These are phyloP conservation scores for Lasioglossum albipes DNA, from an alignment of 1,140 invertebrate genomes.

Conservation along the genomic window DNA sequence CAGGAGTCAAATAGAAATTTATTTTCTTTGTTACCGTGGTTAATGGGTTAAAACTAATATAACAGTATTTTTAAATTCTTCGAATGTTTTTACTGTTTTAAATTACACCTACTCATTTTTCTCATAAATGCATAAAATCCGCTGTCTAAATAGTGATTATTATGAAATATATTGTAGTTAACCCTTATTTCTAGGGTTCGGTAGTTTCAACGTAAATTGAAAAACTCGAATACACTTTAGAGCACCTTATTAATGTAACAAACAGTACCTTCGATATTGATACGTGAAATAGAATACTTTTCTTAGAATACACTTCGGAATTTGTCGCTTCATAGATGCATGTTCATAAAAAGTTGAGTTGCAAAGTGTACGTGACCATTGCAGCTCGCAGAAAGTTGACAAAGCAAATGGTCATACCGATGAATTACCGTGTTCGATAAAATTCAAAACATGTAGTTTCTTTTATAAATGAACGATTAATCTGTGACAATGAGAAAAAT, in stretches of 20 bases:
- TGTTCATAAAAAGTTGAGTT: background rate
- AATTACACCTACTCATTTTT: too few relatives aligned
- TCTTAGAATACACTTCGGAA: background rate
- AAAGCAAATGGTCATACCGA: background rate
- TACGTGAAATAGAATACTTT: too few relatives aligned
- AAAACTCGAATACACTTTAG: too few relatives aligned
- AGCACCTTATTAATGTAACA: background rate
- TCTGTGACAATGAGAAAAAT: background rate
- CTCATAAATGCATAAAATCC: too few relatives aligned
- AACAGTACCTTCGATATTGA: background rate
- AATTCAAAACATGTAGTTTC: background rate
- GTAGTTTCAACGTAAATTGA: too few relatives aligned
- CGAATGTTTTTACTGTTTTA: too few relatives aligned
- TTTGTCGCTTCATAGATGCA: background rate
- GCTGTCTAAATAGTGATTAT: background rate
- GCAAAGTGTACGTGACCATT: background rate
- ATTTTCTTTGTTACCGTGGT: too few relatives aligned
- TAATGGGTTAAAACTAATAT: too few relatives aligned
- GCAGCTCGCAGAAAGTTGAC: background rate
- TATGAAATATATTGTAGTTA: background rate
- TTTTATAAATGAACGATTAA: background rate
- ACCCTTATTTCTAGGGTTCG: too few relatives aligned
- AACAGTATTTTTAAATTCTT: too few relatives aligned
- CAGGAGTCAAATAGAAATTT: too few relatives aligned
- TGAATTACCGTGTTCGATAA: background rate